Base-by-base conservation (phyloP, 2,113 vertebrate species). In the Macrotus californicus region DNA sequence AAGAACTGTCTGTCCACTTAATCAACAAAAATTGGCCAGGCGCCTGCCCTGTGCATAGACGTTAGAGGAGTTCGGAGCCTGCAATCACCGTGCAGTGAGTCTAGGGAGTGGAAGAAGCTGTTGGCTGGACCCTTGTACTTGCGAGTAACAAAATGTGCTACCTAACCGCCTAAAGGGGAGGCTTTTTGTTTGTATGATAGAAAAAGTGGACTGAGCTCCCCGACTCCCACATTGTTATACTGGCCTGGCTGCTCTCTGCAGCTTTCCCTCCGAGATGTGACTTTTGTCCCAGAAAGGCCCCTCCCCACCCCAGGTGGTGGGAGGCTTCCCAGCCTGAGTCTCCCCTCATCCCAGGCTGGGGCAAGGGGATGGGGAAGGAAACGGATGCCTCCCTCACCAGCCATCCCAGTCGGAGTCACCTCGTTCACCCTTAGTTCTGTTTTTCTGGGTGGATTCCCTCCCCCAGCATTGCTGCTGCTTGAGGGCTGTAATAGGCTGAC, bases 61-160 rank as follows among this genome's bases (percentile, higher is more conserved):
- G 39, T 31, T 36, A 8, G 59, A 69, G 59, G 46, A 59, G 22
- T 43, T 50, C 66, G 46, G 87, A 80, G 18, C 48, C 61, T 72
- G 69, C 7, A 43, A 0, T 36, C n/a, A 15, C 9, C n/a, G 72
- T 7, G 12, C 6, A 0, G 7, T 48, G 26, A 56, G 36, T 50
- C 59, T 36, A 19, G 36, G 87, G 61, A 21, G 39, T 48, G 43
- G 67, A 56, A 54, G 36, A 29, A 52, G 26, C 54, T 70, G 36
- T 59, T 3, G 22, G 19, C 14, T 77, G 85, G 24, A 72, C 13
- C 7, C 46, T 85, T 26, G 43, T 1, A 56, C 18, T 31, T 89
- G 26, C 7, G 73, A 75, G 19, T 26, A 73, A 48, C 46, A 56
- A 76, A 79, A 64, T 66, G 34, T 24, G 21, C 31, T 54, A 41